A percentile compares a stretch with the other conserved stretches of the same genome.
phyloP scores from a whole-genome alignment of 2,113 vertebrate genomes.

The Gobiocypris rarus region DNA sequence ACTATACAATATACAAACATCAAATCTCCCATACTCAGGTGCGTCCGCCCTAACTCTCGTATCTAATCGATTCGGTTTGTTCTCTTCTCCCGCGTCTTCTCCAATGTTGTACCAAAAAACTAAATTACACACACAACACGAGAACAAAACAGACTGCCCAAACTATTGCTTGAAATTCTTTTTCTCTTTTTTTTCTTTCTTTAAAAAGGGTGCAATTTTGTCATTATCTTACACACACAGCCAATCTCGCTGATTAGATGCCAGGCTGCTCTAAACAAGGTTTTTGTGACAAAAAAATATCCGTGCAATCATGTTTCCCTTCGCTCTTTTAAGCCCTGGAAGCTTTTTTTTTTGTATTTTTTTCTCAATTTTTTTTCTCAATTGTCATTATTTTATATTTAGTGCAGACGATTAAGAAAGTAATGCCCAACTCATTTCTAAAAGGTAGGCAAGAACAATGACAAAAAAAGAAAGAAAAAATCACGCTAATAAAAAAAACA shows the following conservation, averaged over 20 bases:
- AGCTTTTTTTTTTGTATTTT: conserved; percentile 74
- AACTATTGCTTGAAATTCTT: conserved; percentile 95
- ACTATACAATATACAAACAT: conserved; percentile 99
- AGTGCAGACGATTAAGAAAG: conserved; percentile 98
- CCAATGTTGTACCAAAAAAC: conserved; percentile 79
- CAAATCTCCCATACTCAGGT: conserved; percentile 86
- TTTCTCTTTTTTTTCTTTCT: conserved; percentile 76
- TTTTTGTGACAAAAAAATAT: conserved; percentile 92
- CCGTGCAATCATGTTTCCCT: conserved; percentile 89
- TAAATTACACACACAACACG: conserved; percentile 86
- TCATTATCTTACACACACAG: conserved; percentile 85
- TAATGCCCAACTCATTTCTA: conserved; percentile 97
- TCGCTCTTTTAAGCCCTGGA: conserved; percentile 93
- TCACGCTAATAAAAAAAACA: conserved; percentile 63
- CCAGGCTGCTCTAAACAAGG: conserved; percentile 83
- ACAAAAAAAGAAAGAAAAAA: conserved; percentile 69
- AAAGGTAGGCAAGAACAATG: conserved; percentile 78
- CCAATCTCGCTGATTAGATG: conserved; percentile 90
- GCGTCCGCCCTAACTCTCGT: conserved; percentile 50
- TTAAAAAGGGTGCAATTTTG: conserved; percentile 95
- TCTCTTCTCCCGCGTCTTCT: conserved; percentile 46
- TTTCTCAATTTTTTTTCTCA: conserved; percentile 75
- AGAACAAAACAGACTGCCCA: conserved; percentile 90
- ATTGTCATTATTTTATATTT: conserved; percentile 77
- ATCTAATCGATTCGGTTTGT: conserved; percentile 43